Base-by-base conservation (phyloP, 1,140 invertebrate species). In the Drosophila guanche region DNA sequence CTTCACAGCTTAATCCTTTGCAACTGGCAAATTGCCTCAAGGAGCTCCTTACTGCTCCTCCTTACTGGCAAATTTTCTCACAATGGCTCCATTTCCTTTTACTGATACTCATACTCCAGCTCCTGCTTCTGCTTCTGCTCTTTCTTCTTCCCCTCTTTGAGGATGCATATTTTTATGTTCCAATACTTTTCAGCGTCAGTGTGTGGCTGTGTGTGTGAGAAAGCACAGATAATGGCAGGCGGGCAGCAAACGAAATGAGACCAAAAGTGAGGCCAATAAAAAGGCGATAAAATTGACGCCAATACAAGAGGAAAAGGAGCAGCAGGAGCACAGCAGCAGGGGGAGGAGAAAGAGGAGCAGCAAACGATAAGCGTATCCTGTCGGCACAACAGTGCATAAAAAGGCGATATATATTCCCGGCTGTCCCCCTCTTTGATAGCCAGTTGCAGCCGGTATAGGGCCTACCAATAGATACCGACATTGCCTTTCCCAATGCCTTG, bases 181-280 rank as follows among this genome's bases (percentile, higher is more conserved):
- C 23, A 58, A 50, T 81, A 56, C 63, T 75, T 70, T 45, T 56
- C 77, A 60, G 65, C 59, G 61, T 50, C 50, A 67, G 47, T 37
- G 40, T 50, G 78, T 61, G 68, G 16, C 16, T 27, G 53, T 47
- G 33, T 37, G 33, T 37, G 33, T 25, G 61, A 45, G 66, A 43
- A 43, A 58, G 53, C 48, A 58, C 67, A 57, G 74, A 77, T 77
- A 77, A 69, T 76, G 69, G 69, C 65, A 10, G 29, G 29, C 29
- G 54, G 43, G 51, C 55, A 56, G 79, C 51, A 61, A 68, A 68
- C 76, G 47, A 74, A 89, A 84, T 79, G 84, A 83, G 75, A 84
- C 79, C 79, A 70, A 73, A 84, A 85, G 76, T 84, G 85, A 90
- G 80, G 76, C 84, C 88, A 88, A 88, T 89, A 88, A 89, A 89